Conservation (phyloP, 2,113 vertebrate species). For the Erinaceus europaeus region DNA sequence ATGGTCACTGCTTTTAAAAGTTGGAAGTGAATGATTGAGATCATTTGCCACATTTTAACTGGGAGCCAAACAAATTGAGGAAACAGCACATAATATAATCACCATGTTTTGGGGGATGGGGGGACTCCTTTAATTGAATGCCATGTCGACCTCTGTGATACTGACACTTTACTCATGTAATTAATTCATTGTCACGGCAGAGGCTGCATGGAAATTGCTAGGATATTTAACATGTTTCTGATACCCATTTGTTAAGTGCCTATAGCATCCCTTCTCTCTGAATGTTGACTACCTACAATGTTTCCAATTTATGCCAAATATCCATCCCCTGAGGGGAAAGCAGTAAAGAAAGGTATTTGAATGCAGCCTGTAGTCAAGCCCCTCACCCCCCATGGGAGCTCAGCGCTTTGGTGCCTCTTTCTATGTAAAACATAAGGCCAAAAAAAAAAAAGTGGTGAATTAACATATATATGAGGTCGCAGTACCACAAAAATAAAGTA, state of each 20-base stretch:
- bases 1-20: conserved; percentile 24
- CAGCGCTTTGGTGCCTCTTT: too few species aligned
- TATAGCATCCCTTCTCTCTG: not conserved
- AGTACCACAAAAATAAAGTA: too few species aligned
- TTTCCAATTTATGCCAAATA: not conserved
- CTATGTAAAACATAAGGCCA: too few species aligned
- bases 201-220: not conserved
- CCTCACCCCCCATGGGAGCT: too few species aligned
- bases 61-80: not conserved
- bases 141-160: not conserved
- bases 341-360: too few species aligned
- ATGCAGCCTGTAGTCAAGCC: too few species aligned
- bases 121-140: not conserved
- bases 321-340: too few species aligned
- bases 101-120: not conserved
- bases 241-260: not conserved
- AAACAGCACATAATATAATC: not conserved
- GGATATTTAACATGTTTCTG: not conserved
- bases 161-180: not conserved
- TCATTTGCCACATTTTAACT: conserved; percentile 9
- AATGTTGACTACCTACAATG: not conserved
- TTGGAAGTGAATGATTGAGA: not conserved
- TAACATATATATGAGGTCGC: too few species aligned
- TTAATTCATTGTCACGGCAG: not conserved
- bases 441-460: too few species aligned